These are phyloP conservation scores for Poecilobothrus nobilitatus DNA, from an alignment of 2,888 invertebrate species.

Conservation along the genomic window DNA sequence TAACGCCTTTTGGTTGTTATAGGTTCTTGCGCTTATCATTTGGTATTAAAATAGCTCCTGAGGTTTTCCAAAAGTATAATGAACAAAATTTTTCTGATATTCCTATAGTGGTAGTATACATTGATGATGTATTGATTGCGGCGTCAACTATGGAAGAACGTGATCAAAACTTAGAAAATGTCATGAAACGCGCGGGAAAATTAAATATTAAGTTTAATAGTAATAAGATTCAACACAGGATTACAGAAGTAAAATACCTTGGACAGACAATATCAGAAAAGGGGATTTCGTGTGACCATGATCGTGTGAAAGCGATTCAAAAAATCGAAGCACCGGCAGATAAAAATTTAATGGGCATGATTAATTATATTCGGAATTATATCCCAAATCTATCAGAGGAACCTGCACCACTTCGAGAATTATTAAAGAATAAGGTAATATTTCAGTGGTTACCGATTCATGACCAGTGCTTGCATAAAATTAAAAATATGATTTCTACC, in stretches of 20 bases:
- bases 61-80: no score
- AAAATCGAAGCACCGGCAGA: slow-evolving; percentile 17
- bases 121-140: slow-evolving; percentile 22
- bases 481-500: no score
- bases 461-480: no score
- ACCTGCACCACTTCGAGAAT: background rate
- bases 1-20: no score
- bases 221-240: slow-evolving; percentile 14
- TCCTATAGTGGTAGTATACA: slow-evolving; percentile 13
- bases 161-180: slow-evolving; percentile 16
- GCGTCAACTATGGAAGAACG: slow-evolving; percentile 18
- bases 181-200: slow-evolving; percentile 19
- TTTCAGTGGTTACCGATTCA: no score
- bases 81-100: no score
- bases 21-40: no score
- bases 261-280: slow-evolving; percentile 17
- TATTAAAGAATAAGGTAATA: no score
- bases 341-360: slow-evolving; percentile 18
- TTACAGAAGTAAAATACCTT: slow-evolving; percentile 13
- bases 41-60: no score
- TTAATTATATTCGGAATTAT: slow-evolving; percentile 17
- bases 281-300: slow-evolving; percentile 14
- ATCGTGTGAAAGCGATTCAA: slow-evolving; percentile 18
- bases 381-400: slow-evolving; percentile 10
- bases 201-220: slow-evolving; percentile 21